phyloP scores from a whole-genome alignment of 2,797 vertebrate species.

The Rhincodon typus region DNA sequence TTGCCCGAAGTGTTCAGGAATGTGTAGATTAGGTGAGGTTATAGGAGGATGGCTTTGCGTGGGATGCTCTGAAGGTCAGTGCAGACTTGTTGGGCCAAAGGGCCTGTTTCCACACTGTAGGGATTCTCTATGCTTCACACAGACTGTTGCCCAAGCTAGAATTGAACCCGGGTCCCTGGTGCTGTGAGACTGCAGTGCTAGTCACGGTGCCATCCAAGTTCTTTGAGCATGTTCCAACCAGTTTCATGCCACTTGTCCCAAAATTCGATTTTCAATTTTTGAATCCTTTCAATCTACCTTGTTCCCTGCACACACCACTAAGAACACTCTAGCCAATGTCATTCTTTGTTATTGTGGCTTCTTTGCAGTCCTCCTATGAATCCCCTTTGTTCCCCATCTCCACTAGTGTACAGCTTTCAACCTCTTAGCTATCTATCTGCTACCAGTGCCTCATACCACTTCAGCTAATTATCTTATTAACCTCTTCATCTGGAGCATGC shows the following conservation, averaged over 20 bases:
- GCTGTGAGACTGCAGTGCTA: no score
- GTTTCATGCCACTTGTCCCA: neutral
- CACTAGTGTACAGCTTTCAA: neutral
- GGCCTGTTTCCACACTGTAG: no score
- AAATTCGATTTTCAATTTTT: neutral
- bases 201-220: no score
- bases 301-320: neutral
- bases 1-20: no score
- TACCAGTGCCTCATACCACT: neutral
- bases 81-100: no score
- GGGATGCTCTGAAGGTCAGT: no score
- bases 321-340: neutral
- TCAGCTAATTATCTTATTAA: neutral
- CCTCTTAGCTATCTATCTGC: neutral
- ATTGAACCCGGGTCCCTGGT: no score
- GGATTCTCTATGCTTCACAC: no score
- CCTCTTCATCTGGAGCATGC: neutral
- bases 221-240: neutral
- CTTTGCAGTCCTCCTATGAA: neutral
- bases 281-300: neutral
- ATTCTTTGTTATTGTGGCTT: neutral
- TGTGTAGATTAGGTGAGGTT: no score
- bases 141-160: no score
- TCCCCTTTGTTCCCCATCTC: neutral
- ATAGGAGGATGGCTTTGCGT: no score